Evolutionary conservation across 2,888 invertebrate genomes (phyloP), one percentile per base, ranked within the genome.

Genomic region (Ommatoiulus sabulosus): DNA sequence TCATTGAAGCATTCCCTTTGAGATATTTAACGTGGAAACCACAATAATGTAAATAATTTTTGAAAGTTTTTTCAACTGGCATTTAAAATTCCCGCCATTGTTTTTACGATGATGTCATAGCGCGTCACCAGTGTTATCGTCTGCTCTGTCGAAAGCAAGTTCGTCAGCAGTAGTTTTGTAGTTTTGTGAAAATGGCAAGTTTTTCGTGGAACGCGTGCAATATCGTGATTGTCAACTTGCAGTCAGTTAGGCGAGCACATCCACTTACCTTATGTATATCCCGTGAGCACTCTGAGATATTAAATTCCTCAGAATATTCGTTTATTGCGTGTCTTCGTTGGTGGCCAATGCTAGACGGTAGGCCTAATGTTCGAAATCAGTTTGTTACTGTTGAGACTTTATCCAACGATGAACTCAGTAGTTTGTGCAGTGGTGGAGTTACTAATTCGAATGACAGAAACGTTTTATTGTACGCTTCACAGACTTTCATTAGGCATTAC

Each of bases 401-500:
- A n/a, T 44, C 86, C 86, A n/a, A 86, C 12, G 44, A n/a, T 12
- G 44, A 46, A 20, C 12, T 84, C 5, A 20, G 20, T 84, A 20
- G 35, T 43, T 84, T 84, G 43, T 0, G 84, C 43, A 10, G 10
- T 84, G 84, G 24, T 12, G 43, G n/a, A n/a, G n/a, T 10, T 1
- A 84, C 24, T 84, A 20, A n/a, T 84, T 84, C 35, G 12, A 84
- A 84, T 84, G 84, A 20, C 43, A 43, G 84, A 8, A 44, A 86
- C 44, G 44, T 86, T 46, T 46, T 20, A n/a, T 48, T 88, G 44
- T 88, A 88, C 35, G 85, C 88, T 0, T n/a, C 88, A 3, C 24
- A 84, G 46, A 85, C 85, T 20, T 88, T 84, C 44, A 57, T 85
- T n/a, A 43, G 85, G 0, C 88, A 88, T 24, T 88, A 88, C 52